phyloP scores from a whole-genome alignment of 2,113 vertebrate genomes.

The Agapornis roseicollis region DNA sequence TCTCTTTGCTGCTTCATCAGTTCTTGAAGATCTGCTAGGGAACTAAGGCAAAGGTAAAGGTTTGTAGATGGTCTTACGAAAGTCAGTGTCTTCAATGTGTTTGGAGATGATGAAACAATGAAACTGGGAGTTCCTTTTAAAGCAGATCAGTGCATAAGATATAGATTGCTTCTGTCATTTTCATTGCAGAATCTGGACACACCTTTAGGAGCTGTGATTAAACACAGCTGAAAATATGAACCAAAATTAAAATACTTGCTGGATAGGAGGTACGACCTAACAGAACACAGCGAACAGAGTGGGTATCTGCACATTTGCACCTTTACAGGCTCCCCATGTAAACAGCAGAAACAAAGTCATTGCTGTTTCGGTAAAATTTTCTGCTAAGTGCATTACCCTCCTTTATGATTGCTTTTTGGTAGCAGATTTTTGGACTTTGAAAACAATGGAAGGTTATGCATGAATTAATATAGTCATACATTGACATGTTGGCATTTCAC shows the following conservation, averaged over 20 bases:
- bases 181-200: not conserved
- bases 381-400: not conserved
- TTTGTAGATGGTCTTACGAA: not conserved
- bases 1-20: not conserved
- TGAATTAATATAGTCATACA: not conserved
- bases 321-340: not conserved
- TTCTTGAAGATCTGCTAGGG: not conserved
- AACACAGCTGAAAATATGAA: not conserved
- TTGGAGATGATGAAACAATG: not conserved
- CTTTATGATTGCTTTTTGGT: not conserved
- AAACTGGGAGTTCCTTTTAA: conserved; percentile 7
- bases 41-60: not conserved
- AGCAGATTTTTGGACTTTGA: not conserved
- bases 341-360: not conserved
- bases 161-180: not conserved
- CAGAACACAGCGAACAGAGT: not conserved
- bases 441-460: not conserved
- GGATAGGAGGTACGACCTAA: not conserved
- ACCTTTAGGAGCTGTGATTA: not conserved
- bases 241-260: not conserved
- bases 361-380: not conserved
- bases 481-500: not conserved
- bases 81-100: not conserved
- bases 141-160: not conserved
- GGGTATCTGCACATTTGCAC: not conserved